These are phyloP conservation scores for Elgaria multicarinata DNA, from an alignment of 2,113 vertebrate species.

Conservation along the genomic window DNA sequence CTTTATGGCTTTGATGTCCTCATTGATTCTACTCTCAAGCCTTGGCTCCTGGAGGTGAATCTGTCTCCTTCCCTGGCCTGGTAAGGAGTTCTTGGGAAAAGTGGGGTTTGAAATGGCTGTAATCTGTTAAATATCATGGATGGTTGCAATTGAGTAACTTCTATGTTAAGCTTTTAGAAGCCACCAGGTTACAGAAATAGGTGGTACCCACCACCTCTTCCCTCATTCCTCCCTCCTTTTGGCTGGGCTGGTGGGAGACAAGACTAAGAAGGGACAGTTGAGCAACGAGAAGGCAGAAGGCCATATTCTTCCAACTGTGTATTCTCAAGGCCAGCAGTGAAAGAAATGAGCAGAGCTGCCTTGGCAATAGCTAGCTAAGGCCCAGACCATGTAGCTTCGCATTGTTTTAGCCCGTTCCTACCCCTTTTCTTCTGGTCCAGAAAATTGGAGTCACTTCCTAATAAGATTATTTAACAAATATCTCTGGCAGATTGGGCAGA, in stretches of 20 bases:
- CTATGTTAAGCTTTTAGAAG: conserved; percentile 6
- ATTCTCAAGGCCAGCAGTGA: neutral
- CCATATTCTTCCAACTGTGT: neutral
- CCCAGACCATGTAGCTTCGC: neutral
- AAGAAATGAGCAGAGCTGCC: neutral
- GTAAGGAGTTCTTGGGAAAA: conserved; percentile 79
- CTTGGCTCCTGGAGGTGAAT: conserved; percentile 98
- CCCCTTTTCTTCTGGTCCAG: neutral
- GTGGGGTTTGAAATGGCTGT: conserved; percentile 1
- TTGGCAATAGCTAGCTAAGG: neutral
- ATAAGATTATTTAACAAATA: neutral
- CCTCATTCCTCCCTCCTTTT: neutral
- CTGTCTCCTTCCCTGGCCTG: conserved; percentile 96
- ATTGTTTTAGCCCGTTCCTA: neutral
- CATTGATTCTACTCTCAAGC: conserved; percentile 94
- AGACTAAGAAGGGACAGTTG: neutral
- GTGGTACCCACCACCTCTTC: neutral
- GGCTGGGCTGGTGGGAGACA: neutral
- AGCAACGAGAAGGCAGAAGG: neutral
- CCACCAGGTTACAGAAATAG: too few relatives aligned
- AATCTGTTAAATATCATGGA: conserved; percentile 9
- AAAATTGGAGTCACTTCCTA: neutral
- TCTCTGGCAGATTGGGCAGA: neutral
- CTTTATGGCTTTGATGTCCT: conserved; percentile 98
- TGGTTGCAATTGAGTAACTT: neutral